These are phyloP conservation scores for Pomacea maculata DNA, from an alignment of 1,140 invertebrate genomes.

Conservation along the genomic window DNA sequence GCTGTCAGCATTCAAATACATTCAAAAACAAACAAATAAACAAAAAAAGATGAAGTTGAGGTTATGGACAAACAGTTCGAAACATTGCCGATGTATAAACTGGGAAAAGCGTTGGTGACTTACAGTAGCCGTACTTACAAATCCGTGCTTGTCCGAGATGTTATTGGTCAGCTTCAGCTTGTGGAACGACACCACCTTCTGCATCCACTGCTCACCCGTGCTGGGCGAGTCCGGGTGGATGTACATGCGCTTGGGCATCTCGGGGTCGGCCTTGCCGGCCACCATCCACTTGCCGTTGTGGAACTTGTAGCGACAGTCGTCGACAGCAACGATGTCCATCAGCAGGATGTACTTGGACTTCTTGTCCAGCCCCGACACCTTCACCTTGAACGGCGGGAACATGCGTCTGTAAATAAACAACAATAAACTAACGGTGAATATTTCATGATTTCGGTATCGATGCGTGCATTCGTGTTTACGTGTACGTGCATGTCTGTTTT, in stretches of 20 bases:
- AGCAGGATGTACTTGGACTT: slow-evolving; percentile 92
- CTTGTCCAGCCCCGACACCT: slow-evolving; percentile 87
- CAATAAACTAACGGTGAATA: background rate
- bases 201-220: slow-evolving; percentile 96
- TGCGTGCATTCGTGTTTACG: slow-evolving; percentile 17
- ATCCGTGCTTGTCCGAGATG: slow-evolving; percentile 97
- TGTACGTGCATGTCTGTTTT: slow-evolving; percentile 16
- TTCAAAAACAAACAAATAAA: background rate
- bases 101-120: slow-evolving; percentile 5
- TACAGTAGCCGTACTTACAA: slow-evolving; percentile 76
- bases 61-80: background rate
- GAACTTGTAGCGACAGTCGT: slow-evolving; percentile 97
- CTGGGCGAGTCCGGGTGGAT: slow-evolving; percentile 97
- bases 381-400: slow-evolving; percentile 94
- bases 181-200: slow-evolving; percentile 96
- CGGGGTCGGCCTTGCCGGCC: slow-evolving; percentile 67
- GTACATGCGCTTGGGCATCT: slow-evolving; percentile 94
- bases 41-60: background rate
- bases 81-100: background rate
- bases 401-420: slow-evolving; percentile 76
- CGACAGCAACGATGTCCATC: slow-evolving; percentile 96
- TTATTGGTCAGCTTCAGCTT: slow-evolving; percentile 99
- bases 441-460: background rate
- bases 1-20: background rate
- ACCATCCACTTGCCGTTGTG: slow-evolving; percentile 78